Conservation (phyloP, 2,888 invertebrate species). For the Macaria notata region DNA sequence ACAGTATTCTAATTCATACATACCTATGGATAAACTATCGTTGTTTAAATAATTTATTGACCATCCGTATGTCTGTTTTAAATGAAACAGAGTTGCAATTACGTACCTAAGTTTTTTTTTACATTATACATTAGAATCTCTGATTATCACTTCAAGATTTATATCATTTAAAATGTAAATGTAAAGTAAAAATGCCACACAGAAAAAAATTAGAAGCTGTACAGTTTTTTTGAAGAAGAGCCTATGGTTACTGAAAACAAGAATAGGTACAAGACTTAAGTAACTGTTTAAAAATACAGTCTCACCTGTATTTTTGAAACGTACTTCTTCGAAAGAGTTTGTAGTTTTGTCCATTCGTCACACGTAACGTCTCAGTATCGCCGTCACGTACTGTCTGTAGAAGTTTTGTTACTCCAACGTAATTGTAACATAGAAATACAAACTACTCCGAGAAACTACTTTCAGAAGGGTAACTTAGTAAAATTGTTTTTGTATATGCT, state of each 20-base stretch:
- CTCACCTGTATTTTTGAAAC: slow-evolving; percentile 6
- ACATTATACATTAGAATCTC: no score
- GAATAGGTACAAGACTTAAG: neutral
- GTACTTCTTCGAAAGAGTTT: slow-evolving; percentile 32
- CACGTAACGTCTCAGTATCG: slow-evolving; percentile 67
- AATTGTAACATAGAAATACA: slow-evolving; percentile 60
- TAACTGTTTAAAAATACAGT: neutral
- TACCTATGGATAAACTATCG: no score
- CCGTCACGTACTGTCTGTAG: slow-evolving; percentile 62
- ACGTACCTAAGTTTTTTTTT: no score
- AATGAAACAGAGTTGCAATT: no score
- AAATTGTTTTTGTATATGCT: neutral
- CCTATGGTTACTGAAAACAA: no score
- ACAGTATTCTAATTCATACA: slow-evolving; percentile 21
- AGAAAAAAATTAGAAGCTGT: no score
- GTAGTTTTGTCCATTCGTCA: slow-evolving; percentile 64
- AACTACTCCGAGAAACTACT: slow-evolving; percentile 36
- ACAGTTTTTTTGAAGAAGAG: no score
- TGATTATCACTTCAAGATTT: no score
- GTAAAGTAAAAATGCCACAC: no score
- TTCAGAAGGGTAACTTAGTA: neutral
- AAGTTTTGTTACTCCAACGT: slow-evolving; percentile 67
- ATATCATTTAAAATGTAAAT: no score
- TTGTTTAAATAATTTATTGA: no score
- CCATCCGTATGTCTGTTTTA: no score